phyloP scores from a whole-genome alignment of 1,140 invertebrate genomes.

The Zaprionus tsacasi region DNA sequence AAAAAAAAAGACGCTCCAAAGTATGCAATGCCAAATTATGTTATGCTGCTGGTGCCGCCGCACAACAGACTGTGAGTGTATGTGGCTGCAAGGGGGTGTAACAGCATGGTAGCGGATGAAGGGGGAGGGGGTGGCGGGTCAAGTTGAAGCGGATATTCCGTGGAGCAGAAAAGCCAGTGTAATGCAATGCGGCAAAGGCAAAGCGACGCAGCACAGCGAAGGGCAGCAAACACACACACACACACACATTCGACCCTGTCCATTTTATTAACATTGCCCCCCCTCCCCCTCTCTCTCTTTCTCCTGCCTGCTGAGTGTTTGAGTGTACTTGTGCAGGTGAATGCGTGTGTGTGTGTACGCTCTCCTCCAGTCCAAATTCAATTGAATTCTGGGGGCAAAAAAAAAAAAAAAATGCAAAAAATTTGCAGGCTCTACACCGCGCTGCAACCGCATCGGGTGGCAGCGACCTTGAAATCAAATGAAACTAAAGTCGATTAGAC shows the following conservation, averaged over 20 bases:
- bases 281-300: neutral
- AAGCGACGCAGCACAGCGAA: neutral
- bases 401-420: neutral
- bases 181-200: slow-evolving; percentile 14
- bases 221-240: slow-evolving; percentile 15
- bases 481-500: slow-evolving; percentile 17
- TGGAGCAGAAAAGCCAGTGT: slow-evolving; percentile 19
- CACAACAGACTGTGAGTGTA: neutral
- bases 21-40: slow-evolving; percentile 77
- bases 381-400: neutral
- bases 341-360: slow-evolving; percentile 18
- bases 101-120: neutral
- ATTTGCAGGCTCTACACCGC: neutral
- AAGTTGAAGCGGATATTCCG: neutral
- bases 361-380: slow-evolving; percentile 12
- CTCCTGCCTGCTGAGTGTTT: neutral
- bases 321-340: slow-evolving; percentile 33
- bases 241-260: slow-evolving; percentile 43
- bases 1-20: slow-evolving; percentile 53
- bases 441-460: slow-evolving; percentile 1
- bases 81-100: neutral
- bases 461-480: slow-evolving; percentile 8
- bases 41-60: slow-evolving; percentile 44
- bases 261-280: slow-evolving; percentile 66
- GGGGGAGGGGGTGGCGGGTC: neutral